Evolutionary conservation across 2,113 vertebrate genomes (phyloP), one percentile per base, ranked within the genome.

Genomic region (Porphyrio hochstetteri): DNA sequence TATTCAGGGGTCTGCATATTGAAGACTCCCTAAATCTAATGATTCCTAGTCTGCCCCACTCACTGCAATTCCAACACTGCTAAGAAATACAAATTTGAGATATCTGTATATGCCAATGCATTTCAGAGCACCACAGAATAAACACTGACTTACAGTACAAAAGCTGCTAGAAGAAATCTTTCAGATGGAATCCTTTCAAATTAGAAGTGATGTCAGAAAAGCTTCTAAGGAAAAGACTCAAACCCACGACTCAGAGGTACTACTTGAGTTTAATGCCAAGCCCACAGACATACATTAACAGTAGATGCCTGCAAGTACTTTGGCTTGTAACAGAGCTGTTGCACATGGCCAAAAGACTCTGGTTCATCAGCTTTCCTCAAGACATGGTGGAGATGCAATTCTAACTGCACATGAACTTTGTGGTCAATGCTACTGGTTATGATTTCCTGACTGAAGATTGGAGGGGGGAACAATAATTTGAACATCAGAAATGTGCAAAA

Each of bases 1-100:
- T 95, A 91, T 97, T 94, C 74, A 92, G 90, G 61, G 80, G 65
- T 92, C 83, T 93, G 77, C 94, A 89, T 93, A 94, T 59, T 89
- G 93, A 95, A 96, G 88, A 89, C 74, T 92, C 69, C 57, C 83
- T 96, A 88, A 94, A 96, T 92, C 92, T 92, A 89, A 93, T 87
- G 88, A 92, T 84, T 88, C 44, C 0, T 1, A 76, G 31, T 88
- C 88, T 92, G 56, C 28, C 57, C 72, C 65, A 76, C 65, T 96
- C 89, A 84, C 38, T 85, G 72, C 23, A 60, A 14, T 86, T 92
- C 76, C 83, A 92, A 82, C 83, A 76, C 44, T 67, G 79, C 53
- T 85, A 88, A 93, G 83, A 69, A 93, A 95, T 52, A 95, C 60
- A 82, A 78, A 92, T 85, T 79, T 89, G 77, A 94, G 78, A 89